phyloP scores from a whole-genome alignment of 1,140 invertebrate genomes.

The Phenacoccus solenopsis region DNA sequence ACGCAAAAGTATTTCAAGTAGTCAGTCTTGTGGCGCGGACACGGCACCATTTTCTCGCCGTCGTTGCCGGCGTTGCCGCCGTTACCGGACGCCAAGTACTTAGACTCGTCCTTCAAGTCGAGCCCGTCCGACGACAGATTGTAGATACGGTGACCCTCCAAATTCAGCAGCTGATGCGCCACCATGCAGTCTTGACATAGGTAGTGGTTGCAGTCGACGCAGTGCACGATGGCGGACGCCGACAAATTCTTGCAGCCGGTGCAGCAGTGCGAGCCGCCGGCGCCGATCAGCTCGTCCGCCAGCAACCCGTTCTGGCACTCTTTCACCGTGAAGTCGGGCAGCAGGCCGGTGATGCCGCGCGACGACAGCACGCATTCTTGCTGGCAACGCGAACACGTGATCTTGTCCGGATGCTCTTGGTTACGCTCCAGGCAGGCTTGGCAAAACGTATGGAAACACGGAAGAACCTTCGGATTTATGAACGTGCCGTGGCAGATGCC shows the following conservation, averaged over 20 bases:
- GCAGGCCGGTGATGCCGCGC: constrained; percentile 45
- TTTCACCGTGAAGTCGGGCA: constrained; percentile 53
- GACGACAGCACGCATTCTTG: constrained; percentile 48
- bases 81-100: constrained; percentile 13
- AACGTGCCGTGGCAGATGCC: constrained; percentile 66
- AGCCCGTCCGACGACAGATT: constrained; percentile 44
- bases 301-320: constrained; percentile 28
- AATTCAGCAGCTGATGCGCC: constrained; percentile 97
- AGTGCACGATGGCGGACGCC: constrained; percentile 74
- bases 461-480: constrained; percentile 54
- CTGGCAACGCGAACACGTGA: constrained; percentile 68
- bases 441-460: constrained; percentile 75
- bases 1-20: constrained; percentile 82
- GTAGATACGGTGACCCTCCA: constrained; percentile 85
- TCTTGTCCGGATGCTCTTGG: constrained; percentile 59
- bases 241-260: constrained; percentile 79
- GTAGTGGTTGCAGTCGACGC: constrained; percentile 88
- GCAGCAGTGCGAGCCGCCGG: constrained; percentile 43
- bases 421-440: constrained; percentile 61
- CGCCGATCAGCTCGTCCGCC: constrained; percentile 15
- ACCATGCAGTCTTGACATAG: constrained; percentile 93
- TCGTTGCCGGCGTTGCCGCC: constrained; percentile 23
- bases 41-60: constrained; percentile 55
- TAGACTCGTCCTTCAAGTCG: constrained; percentile 27
- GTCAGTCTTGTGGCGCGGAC: constrained; percentile 74